Evolutionary conservation across 1,140 invertebrate genomes (phyloP).

Genomic region (Neoseiulus cucumeris): DNA sequence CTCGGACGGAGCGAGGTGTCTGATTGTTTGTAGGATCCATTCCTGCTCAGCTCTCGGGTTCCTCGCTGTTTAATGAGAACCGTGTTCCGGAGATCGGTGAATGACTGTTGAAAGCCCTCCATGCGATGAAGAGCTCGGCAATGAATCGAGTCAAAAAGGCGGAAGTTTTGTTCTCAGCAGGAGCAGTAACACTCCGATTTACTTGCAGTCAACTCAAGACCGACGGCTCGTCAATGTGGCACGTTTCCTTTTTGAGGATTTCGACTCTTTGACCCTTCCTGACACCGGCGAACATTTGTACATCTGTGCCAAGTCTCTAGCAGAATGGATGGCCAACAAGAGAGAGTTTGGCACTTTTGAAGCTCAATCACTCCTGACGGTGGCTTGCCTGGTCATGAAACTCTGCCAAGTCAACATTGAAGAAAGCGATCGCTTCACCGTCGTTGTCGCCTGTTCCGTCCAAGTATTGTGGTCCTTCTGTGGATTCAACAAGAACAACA

Average conservation of each 20-base stretch:
- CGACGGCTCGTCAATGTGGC: not conserved
- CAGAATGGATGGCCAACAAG: not conserved
- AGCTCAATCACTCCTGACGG: not conserved
- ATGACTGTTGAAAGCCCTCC: too few relatives aligned
- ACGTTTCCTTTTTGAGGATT: not conserved
- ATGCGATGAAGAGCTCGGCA: too few relatives aligned
- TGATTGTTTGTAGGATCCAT: too few relatives aligned
- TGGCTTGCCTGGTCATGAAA: not conserved
- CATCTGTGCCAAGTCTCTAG: not conserved
- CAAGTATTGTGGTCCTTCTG: not conserved
- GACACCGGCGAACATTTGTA: not conserved
- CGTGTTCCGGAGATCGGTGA: too few relatives aligned
- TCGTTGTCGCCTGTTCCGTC: not conserved
- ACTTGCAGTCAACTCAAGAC: not conserved
- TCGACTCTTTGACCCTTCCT: not conserved
- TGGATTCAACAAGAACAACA: slow-evolving; percentile 5
- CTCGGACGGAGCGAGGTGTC: too few relatives aligned
- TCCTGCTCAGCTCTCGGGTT: too few relatives aligned
- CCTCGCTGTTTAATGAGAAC: too few relatives aligned
- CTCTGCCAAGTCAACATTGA: slow-evolving; percentile 1
- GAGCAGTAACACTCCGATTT: too few relatives aligned
- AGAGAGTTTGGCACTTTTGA: not conserved
- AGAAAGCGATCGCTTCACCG: not conserved
- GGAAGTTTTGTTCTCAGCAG: too few relatives aligned
- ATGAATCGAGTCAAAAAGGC: too few relatives aligned